Base-by-base conservation (phyloP, 2,113 vertebrate genomes). In the Arizona elegans region DNA sequence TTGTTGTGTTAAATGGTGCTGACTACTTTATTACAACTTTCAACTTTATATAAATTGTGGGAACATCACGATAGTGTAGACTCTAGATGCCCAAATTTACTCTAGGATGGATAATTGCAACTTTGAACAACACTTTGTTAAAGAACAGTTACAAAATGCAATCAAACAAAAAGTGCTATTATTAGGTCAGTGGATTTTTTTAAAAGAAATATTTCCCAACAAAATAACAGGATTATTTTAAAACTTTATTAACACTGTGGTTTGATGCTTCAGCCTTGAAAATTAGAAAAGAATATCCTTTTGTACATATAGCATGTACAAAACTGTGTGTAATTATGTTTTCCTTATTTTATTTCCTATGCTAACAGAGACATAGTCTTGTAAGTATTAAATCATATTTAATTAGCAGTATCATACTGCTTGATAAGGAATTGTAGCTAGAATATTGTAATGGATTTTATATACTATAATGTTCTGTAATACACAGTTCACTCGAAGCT, bases 341-440 rank as follows among this genome's bases (percentile, higher is more conserved):
- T 96, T 95, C 92, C 50, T 92, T 3, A 96, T 93, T 95, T 96
- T 90, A 10, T 91, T 91, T 5, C 53, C 54, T 92, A 92, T 96
- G 95, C 95, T 96, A 90, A 96, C 96, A 98, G 98, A 98, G 98
- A 93, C 97, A 98, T 96, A 97, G 97, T 97, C 97, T 97, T 96
- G 98, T 98, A 98, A 98, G 98, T 93, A 93, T 90, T 90, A 87
- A 65, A 59, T 50, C 54, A 43, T 91, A 90, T 89, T 93, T 59
- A n/a, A 54, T 58, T 91, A n/a, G 54, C 24, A 47, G 29, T 90
- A 43, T 86, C 19, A 23, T 33, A 33, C 1, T 62, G 50, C 50
- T 86, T 38, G 62, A 62, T 62, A 53, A 50, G 17, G 23, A 1
- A 11, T 90, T 23, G 47, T 50, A 50, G 75, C 3, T 38, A 54